Percentiles rank a stretch among this genome's conserved stretches.
Evolutionary conservation across 1,140 invertebrate species (phyloP).

Genomic region (Drosophila funebris): DNA sequence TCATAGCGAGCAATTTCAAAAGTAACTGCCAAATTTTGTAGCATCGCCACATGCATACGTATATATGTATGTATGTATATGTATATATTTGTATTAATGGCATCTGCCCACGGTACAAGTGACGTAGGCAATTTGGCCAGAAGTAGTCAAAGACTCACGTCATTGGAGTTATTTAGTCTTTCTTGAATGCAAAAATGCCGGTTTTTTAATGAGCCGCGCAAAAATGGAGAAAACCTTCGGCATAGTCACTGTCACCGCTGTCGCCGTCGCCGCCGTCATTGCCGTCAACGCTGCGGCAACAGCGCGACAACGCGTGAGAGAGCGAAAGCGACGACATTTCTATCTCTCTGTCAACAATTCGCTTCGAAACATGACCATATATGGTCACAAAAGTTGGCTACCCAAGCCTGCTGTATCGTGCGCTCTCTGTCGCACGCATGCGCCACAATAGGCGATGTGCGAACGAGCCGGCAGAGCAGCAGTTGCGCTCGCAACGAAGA

Average conservation of each 20-base stretch:
- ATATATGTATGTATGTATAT: neutral
- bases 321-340: conserved; percentile 61
- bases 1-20: conserved; percentile 38
- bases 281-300: neutral
- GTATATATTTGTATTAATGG: conserved; percentile 5
- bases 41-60: neutral
- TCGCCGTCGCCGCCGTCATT: neutral
- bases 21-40: conserved; percentile 41
- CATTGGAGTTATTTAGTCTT: conserved; percentile 53
- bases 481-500: conserved; percentile 10
- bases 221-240: conserved; percentile 73
- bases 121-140: conserved; percentile 58
- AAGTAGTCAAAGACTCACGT: conserved; percentile 58
- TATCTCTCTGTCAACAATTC: conserved; percentile 53
- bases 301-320: conserved; percentile 39
- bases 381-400: conserved; percentile 82
- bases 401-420: conserved; percentile 44
- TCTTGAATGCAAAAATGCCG: conserved; percentile 56
- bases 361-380: conserved; percentile 83
- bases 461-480: conserved; percentile 28
- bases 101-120: conserved; percentile 39
- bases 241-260: conserved; percentile 23
- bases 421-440: conserved; percentile 65
- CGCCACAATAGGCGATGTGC: conserved; percentile 32
- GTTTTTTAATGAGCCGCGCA: conserved; percentile 54